Percentiles rank a stretch among this genome's conserved stretches.
These are phyloP conservation scores for Solenodon paradoxus DNA, from an alignment of 2,113 vertebrate genomes.

Conservation along the genomic window DNA sequence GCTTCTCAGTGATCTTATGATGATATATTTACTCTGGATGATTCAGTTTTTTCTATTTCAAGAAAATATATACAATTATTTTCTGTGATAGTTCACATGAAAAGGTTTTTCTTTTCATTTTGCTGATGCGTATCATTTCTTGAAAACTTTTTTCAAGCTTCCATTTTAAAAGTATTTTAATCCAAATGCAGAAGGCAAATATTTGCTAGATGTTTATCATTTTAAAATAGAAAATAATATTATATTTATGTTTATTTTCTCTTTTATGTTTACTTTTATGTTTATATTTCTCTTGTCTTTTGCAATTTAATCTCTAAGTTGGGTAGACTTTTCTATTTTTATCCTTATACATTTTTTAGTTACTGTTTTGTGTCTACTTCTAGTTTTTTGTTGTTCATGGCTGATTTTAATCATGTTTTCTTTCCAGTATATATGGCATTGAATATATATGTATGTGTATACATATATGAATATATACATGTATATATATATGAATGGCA, in stretches of 20 bases:
- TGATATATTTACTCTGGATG: not conserved
- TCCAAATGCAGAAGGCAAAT: not conserved
- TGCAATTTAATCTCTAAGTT: not conserved
- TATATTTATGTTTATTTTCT: not conserved
- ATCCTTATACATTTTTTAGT: not conserved
- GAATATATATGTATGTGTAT: not conserved
- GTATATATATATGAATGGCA: not conserved
- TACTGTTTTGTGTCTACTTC: not conserved
- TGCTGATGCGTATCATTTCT: not conserved
- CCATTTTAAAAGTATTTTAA: not conserved
- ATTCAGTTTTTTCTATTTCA: not conserved
- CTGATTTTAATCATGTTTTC: not conserved
- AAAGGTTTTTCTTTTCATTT: not conserved
- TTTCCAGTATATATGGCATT: not conserved
- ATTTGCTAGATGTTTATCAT: not conserved
- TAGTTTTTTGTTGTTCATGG: not conserved
- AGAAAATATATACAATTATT: not conserved
- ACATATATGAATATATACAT: not conserved
- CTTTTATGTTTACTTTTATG: too few relatives aligned
- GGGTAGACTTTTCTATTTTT: not conserved
- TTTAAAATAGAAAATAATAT: not conserved
- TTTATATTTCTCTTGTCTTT: not conserved
- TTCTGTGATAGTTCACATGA: not conserved
- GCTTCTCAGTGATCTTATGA: not conserved
- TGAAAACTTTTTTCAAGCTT: not conserved